Conservation (phyloP, 2,797 vertebrate genomes). For the Neopelma chrysocephalum region DNA sequence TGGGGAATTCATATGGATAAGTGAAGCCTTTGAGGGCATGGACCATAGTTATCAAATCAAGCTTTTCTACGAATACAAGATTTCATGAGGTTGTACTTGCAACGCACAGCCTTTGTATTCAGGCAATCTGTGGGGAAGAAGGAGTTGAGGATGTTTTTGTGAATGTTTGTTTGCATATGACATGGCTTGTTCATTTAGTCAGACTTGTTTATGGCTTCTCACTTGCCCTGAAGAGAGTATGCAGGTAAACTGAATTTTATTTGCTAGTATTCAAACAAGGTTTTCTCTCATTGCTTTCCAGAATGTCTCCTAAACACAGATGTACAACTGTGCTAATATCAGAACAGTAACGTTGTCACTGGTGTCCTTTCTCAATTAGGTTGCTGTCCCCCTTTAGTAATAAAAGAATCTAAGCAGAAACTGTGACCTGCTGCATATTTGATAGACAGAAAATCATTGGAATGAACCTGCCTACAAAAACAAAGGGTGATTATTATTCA, state of each 20-base stretch:
- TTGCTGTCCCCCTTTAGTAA: background rate
- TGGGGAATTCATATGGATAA: background rate
- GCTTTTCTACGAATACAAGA: background rate
- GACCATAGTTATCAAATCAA: background rate
- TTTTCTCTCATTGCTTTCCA: background rate
- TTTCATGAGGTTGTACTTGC: background rate
- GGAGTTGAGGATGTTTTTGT: background rate
- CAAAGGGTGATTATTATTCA: constrained; percentile 1
- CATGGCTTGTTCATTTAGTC: background rate
- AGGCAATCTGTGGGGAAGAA: background rate
- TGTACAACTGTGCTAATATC: background rate
- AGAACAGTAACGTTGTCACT: background rate
- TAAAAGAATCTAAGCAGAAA: background rate
- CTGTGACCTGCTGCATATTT: background rate
- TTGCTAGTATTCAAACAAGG: background rate
- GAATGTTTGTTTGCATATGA: background rate
- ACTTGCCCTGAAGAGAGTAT: background rate
- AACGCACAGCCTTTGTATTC: background rate
- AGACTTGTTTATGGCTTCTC: background rate
- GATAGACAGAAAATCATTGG: background rate
- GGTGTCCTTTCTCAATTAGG: background rate
- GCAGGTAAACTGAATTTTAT: background rate
- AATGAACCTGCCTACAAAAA: background rate
- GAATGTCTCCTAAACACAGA: background rate
- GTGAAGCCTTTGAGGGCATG: background rate